These are phyloP conservation scores for Ptilodon capucinus DNA, from an alignment of 2,888 invertebrate genomes.

Conservation along the genomic window DNA sequence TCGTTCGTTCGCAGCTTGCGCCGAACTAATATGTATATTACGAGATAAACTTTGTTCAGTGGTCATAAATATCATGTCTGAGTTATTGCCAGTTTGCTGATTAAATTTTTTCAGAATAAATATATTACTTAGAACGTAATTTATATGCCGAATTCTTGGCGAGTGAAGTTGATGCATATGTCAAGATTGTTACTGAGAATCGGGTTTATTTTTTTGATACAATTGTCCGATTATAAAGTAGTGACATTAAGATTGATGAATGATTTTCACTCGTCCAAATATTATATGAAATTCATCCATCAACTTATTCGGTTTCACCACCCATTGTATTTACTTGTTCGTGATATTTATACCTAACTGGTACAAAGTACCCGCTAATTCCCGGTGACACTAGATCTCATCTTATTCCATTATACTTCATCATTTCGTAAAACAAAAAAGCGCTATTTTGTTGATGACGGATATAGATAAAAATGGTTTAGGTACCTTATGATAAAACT, in stretches of 20 bases:
- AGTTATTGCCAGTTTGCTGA: conserved; percentile 63
- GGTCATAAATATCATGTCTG: conserved; percentile 65
- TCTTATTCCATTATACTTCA: too few relatives aligned
- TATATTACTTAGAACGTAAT: conserved; percentile 34
- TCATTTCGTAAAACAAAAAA: too few relatives aligned
- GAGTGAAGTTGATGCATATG: conserved; percentile 9
- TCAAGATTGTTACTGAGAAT: not conserved
- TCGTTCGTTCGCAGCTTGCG: conserved; percentile 6
- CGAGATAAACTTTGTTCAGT: conserved; percentile 71
- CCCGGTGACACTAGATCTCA: too few relatives aligned
- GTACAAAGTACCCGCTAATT: too few relatives aligned
- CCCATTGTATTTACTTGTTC: too few relatives aligned
- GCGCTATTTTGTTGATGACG: too few relatives aligned
- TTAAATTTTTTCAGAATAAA: conserved; percentile 54
- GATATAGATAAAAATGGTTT: too few relatives aligned
- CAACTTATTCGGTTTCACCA: too few relatives aligned
- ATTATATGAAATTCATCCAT: too few relatives aligned
- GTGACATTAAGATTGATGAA: not conserved
- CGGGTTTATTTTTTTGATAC: not conserved
- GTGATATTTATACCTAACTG: too few relatives aligned
- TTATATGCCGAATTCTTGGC: conserved; percentile 27
- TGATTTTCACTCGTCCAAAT: too few relatives aligned
- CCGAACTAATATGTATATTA: conserved; percentile 50
- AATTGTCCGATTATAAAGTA: not conserved
- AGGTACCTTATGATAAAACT: too few relatives aligned